Evolutionary conservation across 2,113 vertebrate genomes (phyloP).

Genomic region (Callipepla californica): DNA sequence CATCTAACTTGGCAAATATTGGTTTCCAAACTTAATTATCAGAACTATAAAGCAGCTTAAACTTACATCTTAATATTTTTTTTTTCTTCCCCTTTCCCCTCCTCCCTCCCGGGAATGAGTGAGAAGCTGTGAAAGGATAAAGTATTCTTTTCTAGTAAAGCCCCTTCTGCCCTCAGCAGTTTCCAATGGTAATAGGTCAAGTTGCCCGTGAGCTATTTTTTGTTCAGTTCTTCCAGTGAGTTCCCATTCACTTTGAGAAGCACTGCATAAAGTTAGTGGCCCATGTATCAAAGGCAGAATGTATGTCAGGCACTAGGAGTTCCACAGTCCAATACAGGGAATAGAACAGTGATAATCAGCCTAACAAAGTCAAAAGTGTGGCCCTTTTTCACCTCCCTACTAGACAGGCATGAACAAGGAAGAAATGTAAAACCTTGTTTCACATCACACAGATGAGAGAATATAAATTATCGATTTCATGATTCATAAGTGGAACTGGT

Average conservation of each 20-base stretch:
- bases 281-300: neutral
- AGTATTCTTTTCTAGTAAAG: neutral
- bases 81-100: neutral
- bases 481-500: neutral
- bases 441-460: neutral
- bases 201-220: neutral
- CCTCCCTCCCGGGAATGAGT: neutral
- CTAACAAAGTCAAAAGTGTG: accelerated
- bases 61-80: neutral
- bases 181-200: neutral
- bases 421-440: neutral
- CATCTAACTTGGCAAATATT: neutral
- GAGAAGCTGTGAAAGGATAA: neutral
- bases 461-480: neutral
- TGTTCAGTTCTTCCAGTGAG: neutral
- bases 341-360: neutral
- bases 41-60: neutral
- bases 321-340: accelerated
- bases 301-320: neutral
- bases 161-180: neutral
- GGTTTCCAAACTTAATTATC: neutral
- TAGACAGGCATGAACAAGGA: neutral
- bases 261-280: neutral
- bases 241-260: neutral
- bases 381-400: neutral